These are phyloP conservation scores for Agrochola litura DNA, from an alignment of 2,888 invertebrate species.

Conservation along the genomic window DNA sequence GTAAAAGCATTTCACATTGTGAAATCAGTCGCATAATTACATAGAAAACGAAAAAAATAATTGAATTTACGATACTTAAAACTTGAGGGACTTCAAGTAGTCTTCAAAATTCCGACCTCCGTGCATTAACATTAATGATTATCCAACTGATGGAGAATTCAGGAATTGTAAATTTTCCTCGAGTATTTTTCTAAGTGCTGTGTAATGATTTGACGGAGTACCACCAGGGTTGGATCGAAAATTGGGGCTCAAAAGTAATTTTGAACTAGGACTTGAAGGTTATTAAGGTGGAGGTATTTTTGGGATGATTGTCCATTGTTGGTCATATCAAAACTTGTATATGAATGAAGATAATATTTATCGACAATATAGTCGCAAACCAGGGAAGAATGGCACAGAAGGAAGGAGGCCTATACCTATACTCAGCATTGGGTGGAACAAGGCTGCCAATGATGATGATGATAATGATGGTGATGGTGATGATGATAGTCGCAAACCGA, in stretches of 20 bases:
- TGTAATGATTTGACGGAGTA: constrained; percentile 43
- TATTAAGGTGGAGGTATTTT: not conserved
- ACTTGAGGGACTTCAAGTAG: constrained; percentile 68
- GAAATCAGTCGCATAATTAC: constrained; percentile 80
- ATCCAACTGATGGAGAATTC: constrained; percentile 48
- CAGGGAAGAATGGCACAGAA: too few species aligned
- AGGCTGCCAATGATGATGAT: too few species aligned
- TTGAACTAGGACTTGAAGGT: not conserved
- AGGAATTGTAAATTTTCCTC: constrained; percentile 46
- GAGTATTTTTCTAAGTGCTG: constrained; percentile 41
- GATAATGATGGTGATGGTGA: too few species aligned
- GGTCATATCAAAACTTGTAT: not conserved
- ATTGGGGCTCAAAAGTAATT: not conserved
- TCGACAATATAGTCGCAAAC: too few species aligned
- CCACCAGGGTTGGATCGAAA: not conserved
- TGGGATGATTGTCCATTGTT: not conserved
- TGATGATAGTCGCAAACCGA: not conserved
- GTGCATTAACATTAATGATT: constrained; percentile 65
- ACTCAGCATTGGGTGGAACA: too few species aligned
- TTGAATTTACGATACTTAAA: constrained; percentile 82
- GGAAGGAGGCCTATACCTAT: too few species aligned
- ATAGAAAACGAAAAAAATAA: constrained; percentile 76
- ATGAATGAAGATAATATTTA: not conserved
- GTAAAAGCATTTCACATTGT: constrained; percentile 29
- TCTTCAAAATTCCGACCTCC: constrained; percentile 67